Conservation (phyloP, 2,888 invertebrate species). For the Tipula vernalis region DNA sequence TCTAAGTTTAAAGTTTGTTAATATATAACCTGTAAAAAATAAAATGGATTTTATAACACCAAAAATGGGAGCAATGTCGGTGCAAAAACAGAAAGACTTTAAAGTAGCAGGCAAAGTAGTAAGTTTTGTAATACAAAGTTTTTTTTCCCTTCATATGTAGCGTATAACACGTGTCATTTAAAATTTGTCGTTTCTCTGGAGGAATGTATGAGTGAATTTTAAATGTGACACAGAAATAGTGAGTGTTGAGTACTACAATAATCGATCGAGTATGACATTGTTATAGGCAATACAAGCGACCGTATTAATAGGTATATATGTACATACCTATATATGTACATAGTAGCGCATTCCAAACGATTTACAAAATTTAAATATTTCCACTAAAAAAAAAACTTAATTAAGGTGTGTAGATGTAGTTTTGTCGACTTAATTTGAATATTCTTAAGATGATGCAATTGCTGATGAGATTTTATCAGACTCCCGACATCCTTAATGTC, state of each 20-base stretch:
- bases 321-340: neutral
- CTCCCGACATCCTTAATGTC: neutral
- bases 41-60: neutral
- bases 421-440: neutral
- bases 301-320: neutral
- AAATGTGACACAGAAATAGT: neutral
- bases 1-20: too few species aligned
- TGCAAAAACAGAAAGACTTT: neutral
- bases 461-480: neutral
- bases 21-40: neutral
- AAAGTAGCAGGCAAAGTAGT: neutral
- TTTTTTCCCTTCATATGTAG: neutral
- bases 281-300: neutral
- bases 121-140: neutral
- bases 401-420: neutral
- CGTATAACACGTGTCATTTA: neutral
- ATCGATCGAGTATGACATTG: neutral
- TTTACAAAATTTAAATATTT: neutral
- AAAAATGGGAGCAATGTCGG: neutral
- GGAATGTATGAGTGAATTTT: neutral
- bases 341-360: neutral
- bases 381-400: neutral
- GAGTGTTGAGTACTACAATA: neutral
- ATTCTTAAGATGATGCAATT: neutral
- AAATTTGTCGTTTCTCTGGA: neutral